Conservation (phyloP, 2,888 invertebrate genomes). For the Cremastobaeus sp. region DNA sequence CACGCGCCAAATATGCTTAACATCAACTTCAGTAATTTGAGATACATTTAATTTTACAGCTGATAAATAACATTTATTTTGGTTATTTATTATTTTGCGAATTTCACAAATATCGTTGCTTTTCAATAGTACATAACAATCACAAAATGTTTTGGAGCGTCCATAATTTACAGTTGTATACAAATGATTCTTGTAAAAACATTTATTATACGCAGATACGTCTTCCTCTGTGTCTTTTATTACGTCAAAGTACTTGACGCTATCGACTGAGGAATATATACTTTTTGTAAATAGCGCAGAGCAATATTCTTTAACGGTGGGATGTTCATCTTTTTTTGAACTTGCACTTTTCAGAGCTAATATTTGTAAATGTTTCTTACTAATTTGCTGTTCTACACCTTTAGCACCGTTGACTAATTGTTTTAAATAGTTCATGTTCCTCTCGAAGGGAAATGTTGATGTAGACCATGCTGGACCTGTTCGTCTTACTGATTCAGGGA, state of each 20-base stretch:
- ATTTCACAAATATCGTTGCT: background rate
- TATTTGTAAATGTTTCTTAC: slow-evolving; percentile 21
- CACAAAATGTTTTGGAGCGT: background rate
- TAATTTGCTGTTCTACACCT: slow-evolving; percentile 31
- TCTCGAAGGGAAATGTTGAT: slow-evolving; percentile 32
- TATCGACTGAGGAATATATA: background rate
- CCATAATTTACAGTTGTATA: slow-evolving; percentile 13
- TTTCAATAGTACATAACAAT: slow-evolving; percentile 2
- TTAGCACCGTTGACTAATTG: slow-evolving; percentile 16
- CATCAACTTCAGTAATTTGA: background rate
- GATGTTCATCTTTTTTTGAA: slow-evolving; percentile 3
- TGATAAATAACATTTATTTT: background rate
- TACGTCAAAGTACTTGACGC: slow-evolving; percentile 3
- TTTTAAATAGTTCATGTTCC: slow-evolving; percentile 14
- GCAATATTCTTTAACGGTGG: background rate
- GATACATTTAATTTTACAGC: background rate
- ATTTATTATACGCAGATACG: slow-evolving; percentile 5
- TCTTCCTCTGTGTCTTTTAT: background rate
- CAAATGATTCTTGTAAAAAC: slow-evolving; percentile 18
- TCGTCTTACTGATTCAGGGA: slow-evolving; percentile 16
- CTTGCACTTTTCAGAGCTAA: slow-evolving; percentile 8
- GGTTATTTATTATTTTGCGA: background rate
- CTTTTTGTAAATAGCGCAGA: background rate
- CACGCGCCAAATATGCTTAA: slow-evolving; percentile 1
- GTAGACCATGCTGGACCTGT: slow-evolving; percentile 29